phyloP scores from a whole-genome alignment of 2,888 invertebrate genomes.

The Philopedon plagiatum region DNA sequence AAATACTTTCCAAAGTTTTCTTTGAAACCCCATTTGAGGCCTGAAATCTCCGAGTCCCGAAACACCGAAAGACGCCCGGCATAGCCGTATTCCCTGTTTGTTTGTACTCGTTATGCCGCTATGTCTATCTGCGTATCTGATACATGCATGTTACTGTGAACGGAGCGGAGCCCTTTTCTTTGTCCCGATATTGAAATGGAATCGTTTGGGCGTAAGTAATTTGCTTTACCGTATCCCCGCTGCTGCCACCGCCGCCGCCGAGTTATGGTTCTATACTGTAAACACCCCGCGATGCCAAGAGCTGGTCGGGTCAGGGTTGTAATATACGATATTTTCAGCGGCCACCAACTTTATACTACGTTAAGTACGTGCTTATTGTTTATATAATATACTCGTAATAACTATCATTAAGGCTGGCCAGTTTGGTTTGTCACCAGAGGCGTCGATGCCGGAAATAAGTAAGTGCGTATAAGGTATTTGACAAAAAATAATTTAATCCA shows the following conservation, averaged over 20 bases:
- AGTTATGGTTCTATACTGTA: conserved; percentile 48
- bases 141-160: conserved; percentile 62
- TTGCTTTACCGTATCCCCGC: conserved; percentile 68
- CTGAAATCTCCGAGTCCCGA: conserved; percentile 8
- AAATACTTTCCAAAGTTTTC: not conserved
- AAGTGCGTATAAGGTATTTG: too few relatives aligned
- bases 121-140: conserved; percentile 60
- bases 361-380: too few relatives aligned
- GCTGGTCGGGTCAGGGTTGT: conserved; percentile 39
- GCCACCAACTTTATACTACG: not conserved
- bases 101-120: conserved; percentile 48
- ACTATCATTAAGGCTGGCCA: too few relatives aligned
- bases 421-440: too few relatives aligned
- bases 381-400: too few relatives aligned
- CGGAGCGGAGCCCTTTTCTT: conserved; percentile 72
- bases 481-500: too few relatives aligned
- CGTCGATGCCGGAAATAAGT: too few relatives aligned
- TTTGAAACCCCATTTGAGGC: not conserved
- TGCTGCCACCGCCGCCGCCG: conserved; percentile 20
- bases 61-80: conserved; percentile 17
- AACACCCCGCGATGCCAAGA: conserved; percentile 46
- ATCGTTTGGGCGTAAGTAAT: conserved; percentile 81
- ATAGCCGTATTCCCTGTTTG: conserved; percentile 31
- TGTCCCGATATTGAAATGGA: conserved; percentile 79
- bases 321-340: conserved; percentile 27